These are phyloP conservation scores for Cyprinodon tularosa DNA, from an alignment of 2,113 vertebrate species.

Conservation along the genomic window DNA sequence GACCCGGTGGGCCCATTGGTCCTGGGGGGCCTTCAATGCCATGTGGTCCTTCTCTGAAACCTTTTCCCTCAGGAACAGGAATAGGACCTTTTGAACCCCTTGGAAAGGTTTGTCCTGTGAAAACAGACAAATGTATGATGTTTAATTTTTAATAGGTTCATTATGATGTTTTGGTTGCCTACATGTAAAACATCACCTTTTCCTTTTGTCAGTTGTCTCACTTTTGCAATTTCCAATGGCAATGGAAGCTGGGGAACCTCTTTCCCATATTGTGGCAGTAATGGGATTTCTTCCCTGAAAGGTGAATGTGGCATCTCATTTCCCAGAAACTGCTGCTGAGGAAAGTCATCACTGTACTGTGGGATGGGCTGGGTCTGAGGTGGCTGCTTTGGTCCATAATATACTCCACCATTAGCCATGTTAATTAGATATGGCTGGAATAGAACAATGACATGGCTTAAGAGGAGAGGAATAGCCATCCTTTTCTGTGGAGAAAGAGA, in stretches of 20 bases:
- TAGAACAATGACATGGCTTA: slow-evolving; percentile 74
- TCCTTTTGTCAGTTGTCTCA: slow-evolving; percentile 81
- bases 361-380: slow-evolving; percentile 87
- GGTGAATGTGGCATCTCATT: slow-evolving; percentile 84
- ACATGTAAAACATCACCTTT: slow-evolving; percentile 83
- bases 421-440: slow-evolving; percentile 78
- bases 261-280: slow-evolving; percentile 88
- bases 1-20: slow-evolving; percentile 86
- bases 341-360: slow-evolving; percentile 89
- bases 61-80: slow-evolving; percentile 67
- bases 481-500: slow-evolving; percentile 66
- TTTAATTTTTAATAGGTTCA: not conserved
- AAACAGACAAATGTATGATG: not conserved
- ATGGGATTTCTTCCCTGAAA: slow-evolving; percentile 52
- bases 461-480: slow-evolving; percentile 57
- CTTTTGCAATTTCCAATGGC: slow-evolving; percentile 85
- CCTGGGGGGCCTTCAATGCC: slow-evolving; percentile 89
- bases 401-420: slow-evolving; percentile 83
- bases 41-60: slow-evolving; percentile 83
- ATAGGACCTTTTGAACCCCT: slow-evolving; percentile 84
- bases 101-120: slow-evolving; percentile 74
- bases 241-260: slow-evolving; percentile 87
- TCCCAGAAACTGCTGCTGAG: slow-evolving; percentile 85
- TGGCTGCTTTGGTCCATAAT: slow-evolving; percentile 90
- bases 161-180: not conserved